phyloP scores from a whole-genome alignment of 2,113 vertebrate genomes.

The Glareola pratincola region DNA sequence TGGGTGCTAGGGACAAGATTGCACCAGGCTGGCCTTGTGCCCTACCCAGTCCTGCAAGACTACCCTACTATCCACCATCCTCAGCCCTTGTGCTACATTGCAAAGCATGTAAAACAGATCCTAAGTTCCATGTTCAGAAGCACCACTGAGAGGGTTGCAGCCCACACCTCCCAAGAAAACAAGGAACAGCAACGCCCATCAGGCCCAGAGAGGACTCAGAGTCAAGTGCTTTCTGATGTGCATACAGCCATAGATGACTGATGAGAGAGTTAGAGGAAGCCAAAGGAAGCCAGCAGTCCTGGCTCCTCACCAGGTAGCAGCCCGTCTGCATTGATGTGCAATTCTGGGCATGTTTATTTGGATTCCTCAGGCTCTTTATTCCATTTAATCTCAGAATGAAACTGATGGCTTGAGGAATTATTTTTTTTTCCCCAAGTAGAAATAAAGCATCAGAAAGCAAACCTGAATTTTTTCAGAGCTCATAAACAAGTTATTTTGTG shows the following conservation, averaged over 20 bases:
- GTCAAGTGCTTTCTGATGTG: background rate
- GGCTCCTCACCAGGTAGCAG: background rate
- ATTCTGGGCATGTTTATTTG: background rate
- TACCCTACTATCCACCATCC: background rate
- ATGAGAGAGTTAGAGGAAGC: background rate
- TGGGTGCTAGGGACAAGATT: background rate
- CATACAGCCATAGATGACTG: background rate
- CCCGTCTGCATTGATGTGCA: background rate
- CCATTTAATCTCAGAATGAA: background rate
- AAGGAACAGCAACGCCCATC: background rate
- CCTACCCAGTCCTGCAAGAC: background rate
- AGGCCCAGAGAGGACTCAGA: background rate
- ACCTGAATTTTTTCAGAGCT: background rate
- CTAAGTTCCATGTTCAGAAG: background rate
- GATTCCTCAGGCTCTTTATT: background rate
- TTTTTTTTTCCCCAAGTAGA: background rate
- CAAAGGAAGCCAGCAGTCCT: background rate
- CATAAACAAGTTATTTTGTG: background rate
- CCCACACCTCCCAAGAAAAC: background rate
- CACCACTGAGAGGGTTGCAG: background rate
- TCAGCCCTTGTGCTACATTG: background rate
- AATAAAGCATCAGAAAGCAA: background rate
- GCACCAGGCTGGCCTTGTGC: background rate
- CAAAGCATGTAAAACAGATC: background rate
- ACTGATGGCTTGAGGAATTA: background rate